Percentiles rank a stretch among this genome's conserved stretches.
These are phyloP conservation scores for Homalodisca vitripennis DNA, from an alignment of 1,140 invertebrate genomes.

Conservation along the genomic window DNA sequence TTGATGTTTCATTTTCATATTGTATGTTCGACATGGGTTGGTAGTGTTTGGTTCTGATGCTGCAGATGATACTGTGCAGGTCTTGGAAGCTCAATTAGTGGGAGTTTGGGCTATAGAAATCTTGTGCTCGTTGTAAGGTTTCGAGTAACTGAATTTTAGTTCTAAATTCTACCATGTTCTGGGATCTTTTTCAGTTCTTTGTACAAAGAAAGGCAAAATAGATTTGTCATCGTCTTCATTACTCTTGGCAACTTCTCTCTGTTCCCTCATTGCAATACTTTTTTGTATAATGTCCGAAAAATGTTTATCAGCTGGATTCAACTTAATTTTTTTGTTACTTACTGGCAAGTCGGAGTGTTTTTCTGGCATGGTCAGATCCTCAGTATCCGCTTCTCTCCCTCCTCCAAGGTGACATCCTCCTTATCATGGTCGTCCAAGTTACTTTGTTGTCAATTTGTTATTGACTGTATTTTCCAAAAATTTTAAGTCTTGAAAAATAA, in stretches of 20 bases:
- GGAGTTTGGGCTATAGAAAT: background rate
- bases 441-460: background rate
- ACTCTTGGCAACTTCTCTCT: background rate
- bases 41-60: no score
- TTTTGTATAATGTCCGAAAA: conserved; percentile 9
- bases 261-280: conserved; percentile 4
- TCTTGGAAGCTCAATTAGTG: background rate
- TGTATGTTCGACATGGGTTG: background rate
- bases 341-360: background rate
- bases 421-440: background rate
- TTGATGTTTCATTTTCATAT: background rate
- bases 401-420: background rate
- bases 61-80: background rate
- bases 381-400: background rate
- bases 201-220: conserved; percentile 43
- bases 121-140: background rate
- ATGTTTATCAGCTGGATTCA: conserved; percentile 2
- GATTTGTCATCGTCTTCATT: conserved; percentile 42
- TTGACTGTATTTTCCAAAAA: background rate
- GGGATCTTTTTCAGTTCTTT: conserved; percentile 42
- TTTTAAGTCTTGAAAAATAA: background rate
- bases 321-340: background rate
- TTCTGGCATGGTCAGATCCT: background rate
- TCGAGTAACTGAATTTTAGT: conserved; percentile 33
- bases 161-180: conserved; percentile 37